Evolutionary conservation across 2,888 invertebrate species (phyloP).

Genomic region (Lottia scabra): DNA sequence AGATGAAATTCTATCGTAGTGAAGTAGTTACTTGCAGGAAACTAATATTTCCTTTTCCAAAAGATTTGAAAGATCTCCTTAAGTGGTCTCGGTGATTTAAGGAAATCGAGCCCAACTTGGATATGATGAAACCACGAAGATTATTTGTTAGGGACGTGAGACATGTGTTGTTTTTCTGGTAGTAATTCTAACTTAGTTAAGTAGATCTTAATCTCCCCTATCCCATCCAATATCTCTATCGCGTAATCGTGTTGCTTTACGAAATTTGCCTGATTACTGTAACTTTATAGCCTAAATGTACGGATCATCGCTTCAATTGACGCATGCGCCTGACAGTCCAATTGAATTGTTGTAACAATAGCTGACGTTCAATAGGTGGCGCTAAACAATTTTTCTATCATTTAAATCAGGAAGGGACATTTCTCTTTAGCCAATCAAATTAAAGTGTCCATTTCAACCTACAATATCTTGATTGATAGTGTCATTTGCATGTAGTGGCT

Average conservation of each 20-base stretch:
- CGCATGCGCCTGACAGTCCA: neutral
- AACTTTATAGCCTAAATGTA: neutral
- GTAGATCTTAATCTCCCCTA: conserved; percentile 4
- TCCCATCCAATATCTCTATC: neutral
- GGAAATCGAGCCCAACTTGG: neutral
- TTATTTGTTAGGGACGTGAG: neutral
- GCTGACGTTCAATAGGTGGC: neutral
- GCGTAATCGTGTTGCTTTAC: conserved; percentile 1
- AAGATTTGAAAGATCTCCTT: neutral
- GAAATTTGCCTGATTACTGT: neutral
- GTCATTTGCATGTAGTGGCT: too few relatives aligned
- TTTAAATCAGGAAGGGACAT: neutral
- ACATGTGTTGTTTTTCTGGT: conserved; percentile 4
- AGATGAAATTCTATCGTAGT: conserved; percentile 22
- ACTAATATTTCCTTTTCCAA: conserved; percentile 19
- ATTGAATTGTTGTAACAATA: neutral
- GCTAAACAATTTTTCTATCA: neutral
- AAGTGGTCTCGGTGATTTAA: neutral
- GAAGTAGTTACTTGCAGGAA: conserved; percentile 14
- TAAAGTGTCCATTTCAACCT: neutral
- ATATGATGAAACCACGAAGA: neutral
- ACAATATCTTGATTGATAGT: neutral
- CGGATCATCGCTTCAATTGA: neutral
- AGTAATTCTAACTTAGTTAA: conserved; percentile 1
- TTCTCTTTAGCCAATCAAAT: neutral